Evolutionary conservation across 2,888 invertebrate genomes (phyloP), one percentile per base, ranked within the genome.

Genomic region (Aphodius sticticus): DNA sequence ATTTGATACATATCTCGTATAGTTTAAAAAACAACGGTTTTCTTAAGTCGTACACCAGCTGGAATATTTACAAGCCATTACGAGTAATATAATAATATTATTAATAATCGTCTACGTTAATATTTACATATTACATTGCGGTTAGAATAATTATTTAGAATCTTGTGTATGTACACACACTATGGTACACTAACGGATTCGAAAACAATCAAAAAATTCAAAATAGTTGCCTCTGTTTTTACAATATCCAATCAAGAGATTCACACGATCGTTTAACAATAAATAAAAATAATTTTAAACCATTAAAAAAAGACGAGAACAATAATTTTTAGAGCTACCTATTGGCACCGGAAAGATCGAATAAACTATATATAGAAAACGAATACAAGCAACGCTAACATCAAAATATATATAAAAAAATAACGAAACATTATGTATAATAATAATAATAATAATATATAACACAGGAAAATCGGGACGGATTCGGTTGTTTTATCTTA

Each of bases 281-380:
- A 74, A 74, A 74, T 74, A 74, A 74, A 35, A 74, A 26, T 26
- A 15, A 7, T 74, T n/a, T 74, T 35, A 74, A 74, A 35, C 9
- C 74, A 7, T 74, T 9, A 74, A 26, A 26, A 26, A 74, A 35
- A 36, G 36, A 53, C 53, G 12, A 53, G 53, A 53, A 53, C 12
- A n/a, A 74, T 74, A 74, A 3, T 74, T 74, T 26, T 71, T 71
- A 35, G 26, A 71, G 35, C 71, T 71, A 35, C 74, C 35, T 74
- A n/a, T 74, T 35, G n/a, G 37, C 35, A 36, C 15, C 70, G 70
- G 70, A 70, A 2, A 37, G 12, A 12, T 9, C 53, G 14, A 74
- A 74, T 74, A 74, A 36, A 74, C 35, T 74, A 74, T 74, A 74
- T 74, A 74, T 74, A 74, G 37, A 71, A 74, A 53, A 53, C 53